These are phyloP conservation scores for Clostera curtula DNA, from an alignment of 2,888 invertebrate genomes.

Conservation along the genomic window DNA sequence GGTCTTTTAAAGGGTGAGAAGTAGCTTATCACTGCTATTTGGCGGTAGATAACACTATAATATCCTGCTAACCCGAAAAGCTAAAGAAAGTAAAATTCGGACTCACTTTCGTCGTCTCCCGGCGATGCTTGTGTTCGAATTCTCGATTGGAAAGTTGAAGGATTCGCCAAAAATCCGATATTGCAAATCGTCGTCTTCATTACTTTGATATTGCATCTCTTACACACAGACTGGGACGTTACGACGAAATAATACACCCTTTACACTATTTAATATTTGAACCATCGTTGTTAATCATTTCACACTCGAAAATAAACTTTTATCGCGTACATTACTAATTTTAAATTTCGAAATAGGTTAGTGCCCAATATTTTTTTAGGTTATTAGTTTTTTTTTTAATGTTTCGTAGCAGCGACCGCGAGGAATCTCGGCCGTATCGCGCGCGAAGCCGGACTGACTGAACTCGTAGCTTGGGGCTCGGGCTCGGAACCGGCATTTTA, in stretches of 20 bases:
- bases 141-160: conserved; percentile 54
- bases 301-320: conserved; percentile 16
- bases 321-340: conserved; percentile 9
- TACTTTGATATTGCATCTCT: conserved; percentile 72
- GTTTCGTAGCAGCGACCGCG: conserved; percentile 23
- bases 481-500: conserved; percentile 32
- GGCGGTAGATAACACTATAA: conserved; percentile 1
- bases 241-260: conserved; percentile 55
- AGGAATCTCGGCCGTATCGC: conserved; percentile 49
- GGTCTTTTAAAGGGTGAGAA: too few species aligned
- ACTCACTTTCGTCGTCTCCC: conserved; percentile 61
- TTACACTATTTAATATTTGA: conserved; percentile 50
- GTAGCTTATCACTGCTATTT: too few species aligned
- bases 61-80: conserved; percentile 5
- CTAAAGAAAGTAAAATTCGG: conserved; percentile 12
- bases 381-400: conserved; percentile 21
- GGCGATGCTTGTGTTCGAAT: conserved; percentile 28
- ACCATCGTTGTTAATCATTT: conserved; percentile 51
- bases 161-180: conserved; percentile 72
- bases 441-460: conserved; percentile 57
- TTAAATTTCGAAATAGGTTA: conserved; percentile 11
- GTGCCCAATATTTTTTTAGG: not conserved
- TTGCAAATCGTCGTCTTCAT: conserved; percentile 68
- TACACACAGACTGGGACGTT: conserved; percentile 50
- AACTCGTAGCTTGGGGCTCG: conserved; percentile 21